A percentile compares a stretch with the other conserved stretches of the same genome.
Evolutionary conservation across 2,888 invertebrate genomes (phyloP).

Genomic region (Oasisia sp.): DNA sequence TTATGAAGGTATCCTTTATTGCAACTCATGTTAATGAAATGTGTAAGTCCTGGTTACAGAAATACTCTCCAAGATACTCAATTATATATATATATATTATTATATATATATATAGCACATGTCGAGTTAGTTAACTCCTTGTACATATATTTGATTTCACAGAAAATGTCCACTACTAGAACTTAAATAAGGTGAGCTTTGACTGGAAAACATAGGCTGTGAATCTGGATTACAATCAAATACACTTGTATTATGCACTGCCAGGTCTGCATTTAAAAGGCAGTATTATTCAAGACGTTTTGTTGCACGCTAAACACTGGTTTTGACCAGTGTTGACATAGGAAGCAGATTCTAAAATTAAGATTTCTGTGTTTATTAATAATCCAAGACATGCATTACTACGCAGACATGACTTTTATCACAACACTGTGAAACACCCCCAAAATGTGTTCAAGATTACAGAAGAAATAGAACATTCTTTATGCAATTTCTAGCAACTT

Average conservation of each 20-base stretch:
- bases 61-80: too few species aligned
- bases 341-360: not conserved
- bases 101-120: not conserved
- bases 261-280: not conserved
- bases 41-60: not conserved
- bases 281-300: not conserved
- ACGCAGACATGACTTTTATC: not conserved
- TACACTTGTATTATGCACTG: not conserved
- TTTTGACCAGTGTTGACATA: not conserved
- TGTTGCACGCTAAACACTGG: not conserved
- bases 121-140: not conserved
- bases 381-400: not conserved
- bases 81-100: too few species aligned
- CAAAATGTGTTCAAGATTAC: not conserved
- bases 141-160: not conserved
- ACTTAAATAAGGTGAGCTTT: not conserved
- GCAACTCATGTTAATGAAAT: not conserved
- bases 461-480: not conserved
- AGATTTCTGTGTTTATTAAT: not conserved
- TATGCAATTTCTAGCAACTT: not conserved
- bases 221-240: not conserved
- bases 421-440: not conserved
- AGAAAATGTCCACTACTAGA: not conserved
- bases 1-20: not conserved
- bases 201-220: not conserved